Evolutionary conservation across 2,888 invertebrate genomes (phyloP).

Genomic region (Hecatera dysodea): DNA sequence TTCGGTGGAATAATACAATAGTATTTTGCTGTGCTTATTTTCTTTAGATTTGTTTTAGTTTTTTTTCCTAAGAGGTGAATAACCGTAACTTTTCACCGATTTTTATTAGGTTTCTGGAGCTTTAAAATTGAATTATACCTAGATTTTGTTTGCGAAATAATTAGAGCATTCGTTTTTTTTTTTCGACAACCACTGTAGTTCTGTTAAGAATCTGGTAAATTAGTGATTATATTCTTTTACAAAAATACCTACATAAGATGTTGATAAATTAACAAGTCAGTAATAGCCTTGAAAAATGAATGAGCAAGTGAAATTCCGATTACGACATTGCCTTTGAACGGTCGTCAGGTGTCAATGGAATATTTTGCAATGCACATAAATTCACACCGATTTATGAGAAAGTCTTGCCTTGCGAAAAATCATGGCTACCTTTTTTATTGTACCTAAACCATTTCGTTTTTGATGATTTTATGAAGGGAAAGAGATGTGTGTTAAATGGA

Average conservation of each 20-base stretch:
- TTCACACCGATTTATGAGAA: slow-evolving; percentile 23
- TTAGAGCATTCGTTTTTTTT: slow-evolving; percentile 13
- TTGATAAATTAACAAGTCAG: slow-evolving; percentile 7
- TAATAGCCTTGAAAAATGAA: slow-evolving; percentile 60
- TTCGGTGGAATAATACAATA: slow-evolving; percentile 54
- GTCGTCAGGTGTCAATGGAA: slow-evolving; percentile 50
- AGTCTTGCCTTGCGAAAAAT: slow-evolving; percentile 2
- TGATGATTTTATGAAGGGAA: background rate
- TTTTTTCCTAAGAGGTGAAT: slow-evolving; percentile 27
- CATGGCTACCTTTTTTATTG: background rate
- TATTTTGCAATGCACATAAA: slow-evolving; percentile 51
- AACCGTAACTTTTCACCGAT: slow-evolving; percentile 22
- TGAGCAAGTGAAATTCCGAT: slow-evolving; percentile 58
- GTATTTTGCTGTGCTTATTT: slow-evolving; percentile 28
- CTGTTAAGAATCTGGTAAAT: background rate
- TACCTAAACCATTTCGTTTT: background rate
- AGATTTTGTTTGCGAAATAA: slow-evolving; percentile 18
- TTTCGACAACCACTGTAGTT: slow-evolving; percentile 3
- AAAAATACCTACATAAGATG: slow-evolving; percentile 15
- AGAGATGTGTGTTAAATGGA: slow-evolving; percentile 15
- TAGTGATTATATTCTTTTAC: background rate
- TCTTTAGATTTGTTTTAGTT: slow-evolving; percentile 2
- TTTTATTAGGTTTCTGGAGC: slow-evolving; percentile 21
- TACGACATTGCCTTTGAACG: slow-evolving; percentile 30
- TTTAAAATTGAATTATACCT: slow-evolving; percentile 27